Conservation (phyloP, 1,140 invertebrate species). For the Steinernema khuongi region DNA sequence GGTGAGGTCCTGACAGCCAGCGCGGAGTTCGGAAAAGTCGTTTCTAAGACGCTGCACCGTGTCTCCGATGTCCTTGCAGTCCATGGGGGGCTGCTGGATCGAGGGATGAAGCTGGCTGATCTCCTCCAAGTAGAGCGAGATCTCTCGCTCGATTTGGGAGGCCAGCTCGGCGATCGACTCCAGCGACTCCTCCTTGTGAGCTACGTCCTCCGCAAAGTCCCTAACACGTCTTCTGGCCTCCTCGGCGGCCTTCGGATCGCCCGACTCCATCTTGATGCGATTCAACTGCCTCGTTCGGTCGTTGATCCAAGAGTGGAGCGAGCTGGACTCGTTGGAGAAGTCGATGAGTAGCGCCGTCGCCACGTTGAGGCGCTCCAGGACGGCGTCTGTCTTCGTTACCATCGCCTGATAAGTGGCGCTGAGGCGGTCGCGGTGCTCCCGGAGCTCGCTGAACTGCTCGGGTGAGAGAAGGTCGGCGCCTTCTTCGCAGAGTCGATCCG, state of each 20-base stretch:
- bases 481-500: conserved; percentile 27
- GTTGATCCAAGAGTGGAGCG: conserved; percentile 40
- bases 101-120: conserved; percentile 13
- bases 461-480: conserved; percentile 25
- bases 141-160: conserved; percentile 24
- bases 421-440: conserved; percentile 25
- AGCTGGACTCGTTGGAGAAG: conserved; percentile 27
- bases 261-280: conserved; percentile 19
- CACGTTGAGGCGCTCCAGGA: conserved; percentile 33
- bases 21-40: background rate
- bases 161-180: conserved; percentile 25
- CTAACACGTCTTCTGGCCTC: background rate
- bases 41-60: background rate
- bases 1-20: background rate
- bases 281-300: conserved; percentile 24
- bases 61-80: background rate
- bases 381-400: conserved; percentile 28
- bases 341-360: conserved; percentile 29
- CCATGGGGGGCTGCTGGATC: background rate
- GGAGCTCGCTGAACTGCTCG: conserved; percentile 27
- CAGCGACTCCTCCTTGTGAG: conserved; percentile 15
- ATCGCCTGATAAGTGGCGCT: conserved; percentile 33
- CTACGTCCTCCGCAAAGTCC: conserved; percentile 24
- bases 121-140: conserved; percentile 23
- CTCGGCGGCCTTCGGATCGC: conserved; percentile 14